These are phyloP conservation scores for Cynoglossus semilaevis DNA, from an alignment of 2,113 vertebrate genomes.

Conservation along the genomic window DNA sequence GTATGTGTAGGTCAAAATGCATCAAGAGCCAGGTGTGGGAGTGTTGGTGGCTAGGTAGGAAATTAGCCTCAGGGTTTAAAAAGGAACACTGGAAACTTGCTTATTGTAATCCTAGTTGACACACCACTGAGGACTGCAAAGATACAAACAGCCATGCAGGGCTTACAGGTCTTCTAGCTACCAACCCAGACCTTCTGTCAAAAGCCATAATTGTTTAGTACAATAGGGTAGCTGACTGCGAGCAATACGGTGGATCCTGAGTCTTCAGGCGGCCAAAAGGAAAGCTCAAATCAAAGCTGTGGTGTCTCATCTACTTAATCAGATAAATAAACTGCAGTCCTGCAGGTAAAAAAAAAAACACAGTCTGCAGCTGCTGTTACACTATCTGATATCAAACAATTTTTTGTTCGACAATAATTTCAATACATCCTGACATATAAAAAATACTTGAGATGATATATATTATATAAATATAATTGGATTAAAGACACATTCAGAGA, in stretches of 20 bases:
- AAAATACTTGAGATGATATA: too few species aligned
- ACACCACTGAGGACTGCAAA: constrained; percentile 9
- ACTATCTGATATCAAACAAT: too few species aligned
- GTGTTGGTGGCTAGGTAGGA: neutral
- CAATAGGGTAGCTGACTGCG: constrained; percentile 21
- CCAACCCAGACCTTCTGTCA: constrained; percentile 16
- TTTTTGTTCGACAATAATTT: too few species aligned
- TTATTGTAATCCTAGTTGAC: constrained; percentile 27
- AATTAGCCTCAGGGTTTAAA: constrained; percentile 2
- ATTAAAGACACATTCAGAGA: too few species aligned
- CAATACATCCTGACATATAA: too few species aligned
- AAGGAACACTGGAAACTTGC: constrained; percentile 6
- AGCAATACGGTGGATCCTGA: constrained; percentile 1
- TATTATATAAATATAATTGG: too few species aligned
- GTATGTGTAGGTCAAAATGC: constrained; percentile 7
- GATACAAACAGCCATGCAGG: neutral
- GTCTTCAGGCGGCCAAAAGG: constrained; percentile 3
- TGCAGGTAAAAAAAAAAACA: neutral
- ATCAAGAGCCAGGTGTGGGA: neutral
- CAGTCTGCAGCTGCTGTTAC: too few species aligned
- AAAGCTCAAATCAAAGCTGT: constrained; percentile 1
- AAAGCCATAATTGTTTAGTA: constrained; percentile 20
- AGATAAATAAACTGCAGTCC: neutral
- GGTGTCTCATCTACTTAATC: neutral
- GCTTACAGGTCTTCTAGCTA: constrained; percentile 8